Percentiles rank a stretch among this genome's conserved stretches.
Conservation (phyloP, 2,797 vertebrate genomes). For the Pantherophis alleghaniensis region DNA sequence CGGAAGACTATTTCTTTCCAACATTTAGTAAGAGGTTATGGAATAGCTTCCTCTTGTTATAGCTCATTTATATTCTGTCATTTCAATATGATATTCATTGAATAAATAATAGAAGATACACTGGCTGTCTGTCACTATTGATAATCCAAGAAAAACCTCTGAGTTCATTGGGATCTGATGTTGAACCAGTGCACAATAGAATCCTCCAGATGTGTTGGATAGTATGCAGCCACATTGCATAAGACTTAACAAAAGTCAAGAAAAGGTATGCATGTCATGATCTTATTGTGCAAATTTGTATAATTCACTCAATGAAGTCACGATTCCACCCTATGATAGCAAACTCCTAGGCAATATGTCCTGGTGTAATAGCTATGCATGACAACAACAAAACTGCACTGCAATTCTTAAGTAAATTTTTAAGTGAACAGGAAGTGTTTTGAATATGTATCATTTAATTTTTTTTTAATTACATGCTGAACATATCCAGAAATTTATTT, state of each 20-base stretch:
- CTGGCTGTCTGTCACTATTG: background rate
- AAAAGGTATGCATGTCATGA: background rate
- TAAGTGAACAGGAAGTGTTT: background rate
- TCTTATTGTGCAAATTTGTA: background rate
- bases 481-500: background rate
- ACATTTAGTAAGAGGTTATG: background rate
- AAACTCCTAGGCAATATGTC: background rate
- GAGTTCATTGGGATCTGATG: background rate
- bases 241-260: background rate
- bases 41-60: background rate
- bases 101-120: background rate
- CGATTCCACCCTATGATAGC: background rate
- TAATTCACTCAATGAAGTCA: background rate
- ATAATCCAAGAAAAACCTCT: background rate
- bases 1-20: background rate
- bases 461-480: background rate
- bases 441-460: background rate
- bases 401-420: background rate
- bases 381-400: background rate
- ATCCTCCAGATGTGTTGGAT: background rate
- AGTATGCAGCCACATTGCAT: background rate
- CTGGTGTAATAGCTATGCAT: background rate
- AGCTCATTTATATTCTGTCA: background rate
- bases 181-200: background rate
- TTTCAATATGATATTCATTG: background rate